Evolutionary conservation across 2,113 vertebrate genomes (phyloP), one percentile per base, ranked within the genome.

Genomic region (Trogon surrucura): DNA sequence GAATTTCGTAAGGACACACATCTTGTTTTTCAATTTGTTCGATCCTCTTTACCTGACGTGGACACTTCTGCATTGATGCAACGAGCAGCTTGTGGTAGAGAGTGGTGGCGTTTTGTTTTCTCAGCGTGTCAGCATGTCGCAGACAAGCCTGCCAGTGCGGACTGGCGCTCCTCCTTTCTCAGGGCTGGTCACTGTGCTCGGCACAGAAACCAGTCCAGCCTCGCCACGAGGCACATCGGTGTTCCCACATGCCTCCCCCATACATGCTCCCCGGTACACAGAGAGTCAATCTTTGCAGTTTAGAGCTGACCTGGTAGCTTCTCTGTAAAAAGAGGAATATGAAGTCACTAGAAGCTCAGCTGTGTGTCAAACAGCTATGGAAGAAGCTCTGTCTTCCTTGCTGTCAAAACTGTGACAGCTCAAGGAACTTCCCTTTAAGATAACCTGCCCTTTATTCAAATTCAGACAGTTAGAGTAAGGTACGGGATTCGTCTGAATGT

Each of bases 401-500:
- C 72, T 92, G 87, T 88, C 83, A 80, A 50, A 82, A 25, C 71
- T 80, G 47, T 62, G 75, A 94, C 69, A 90, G 82, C 72, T 94
- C 47, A 67, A 67, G 95, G 85, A 93, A 78, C 71, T 91, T 93
- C 93, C 77, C 70, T 85, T 89, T 65, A 50, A 92, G 80, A 88
- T 48, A 86, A 86, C 26, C 72, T 91, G 45, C 48, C 62, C 66
- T 85, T 50, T 54, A 41, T 67, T 86, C 60, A 78, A 80, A 95
- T 85, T 48, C 60, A 94, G 67, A 62, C 45, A 93, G 90, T 34
- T 77, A 83, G 79, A 92, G 80, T 93, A 47, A 93, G 87, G 88
- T 32, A 87, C 70, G 82, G 58, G 57, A 86, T 88, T 93, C 41
- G 80, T 87, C 44, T 19, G 14, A 90, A 29, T 80, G 80, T 84